Evolutionary conservation across 2,113 vertebrate species (phyloP), one percentile per base, ranked within the genome.

Genomic region (Sebastes schlegelii): DNA sequence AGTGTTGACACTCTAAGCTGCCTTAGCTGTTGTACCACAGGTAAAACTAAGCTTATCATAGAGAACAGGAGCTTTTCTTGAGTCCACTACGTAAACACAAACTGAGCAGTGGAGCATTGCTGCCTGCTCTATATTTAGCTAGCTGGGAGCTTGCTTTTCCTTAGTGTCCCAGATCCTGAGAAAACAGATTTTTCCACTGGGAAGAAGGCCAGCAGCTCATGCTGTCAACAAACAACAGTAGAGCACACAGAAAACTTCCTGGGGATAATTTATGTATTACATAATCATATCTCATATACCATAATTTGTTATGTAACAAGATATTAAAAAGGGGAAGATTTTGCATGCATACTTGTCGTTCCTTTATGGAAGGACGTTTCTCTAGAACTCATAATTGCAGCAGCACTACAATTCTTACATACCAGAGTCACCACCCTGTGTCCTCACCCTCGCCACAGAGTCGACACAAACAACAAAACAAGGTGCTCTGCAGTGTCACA

Each of bases 81-180:
- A 93, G 76, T 45, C 82, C 89, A 76, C 88, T 89, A 88, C 79
- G 82, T 93, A 94, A 95, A 92, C 71, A 93, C 66, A 91, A 90
- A 79, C 86, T 80, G 78, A 94, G 83, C 61, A 49, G 17, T 16
- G 70, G 68, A 79, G 74, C 77, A 68, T 43, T 69, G 76, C 86
- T 75, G 82, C 89, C 78, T 81, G 77, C 46, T 79, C 92, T 95
- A 94, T 93, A 93, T 94, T 94, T 96, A 94, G 90, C 82, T 76
- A 73, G 88, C 84, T 90, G 82, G 83, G 70, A 68, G 69, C 82
- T 85, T 66, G 71, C 75, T 86, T 90, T 82, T 92, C 91, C 87
- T 88, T 72, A 86, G 83, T 17, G 83, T 89, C 94, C 91, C 92
- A 88, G 77, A 92, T 88, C 92, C 88, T 64, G 79, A 88, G 90